Base-by-base conservation (phyloP, 2,797 vertebrate species). In the Cuniculus paca region DNA sequence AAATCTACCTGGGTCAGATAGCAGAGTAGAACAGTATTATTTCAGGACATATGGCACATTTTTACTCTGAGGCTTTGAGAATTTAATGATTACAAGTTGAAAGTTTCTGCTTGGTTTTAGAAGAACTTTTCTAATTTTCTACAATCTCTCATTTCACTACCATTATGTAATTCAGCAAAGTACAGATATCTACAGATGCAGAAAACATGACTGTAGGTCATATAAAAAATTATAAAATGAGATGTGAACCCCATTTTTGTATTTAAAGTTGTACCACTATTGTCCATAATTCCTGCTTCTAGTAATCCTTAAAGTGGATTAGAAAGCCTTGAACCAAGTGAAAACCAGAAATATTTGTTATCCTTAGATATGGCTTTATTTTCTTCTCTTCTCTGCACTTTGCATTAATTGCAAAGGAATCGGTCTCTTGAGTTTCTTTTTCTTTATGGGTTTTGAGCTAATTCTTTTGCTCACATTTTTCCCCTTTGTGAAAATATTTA, bases 401-500 rank as follows among this genome's bases (percentile, higher is more conserved):
- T 80, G 36, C n/a, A 52, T 75, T 91, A 42, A 61, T 14, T 77
- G 68, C 80, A 45, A 36, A 88, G 72, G 4, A 90, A 77, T 10
- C 22, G 60, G 60, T 56, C 52, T 94, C 88, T 56, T 56, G 68
- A 80, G 48, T 45, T 60, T 81, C 34, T 83, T 78, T 39, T 79
- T 72, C 12, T 65, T 78, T 56, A 72, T 97, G 65, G 26, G 11
- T 77, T 95, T 28, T 96, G 74, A 96, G 60, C 80, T 88, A 79
- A 97, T 72, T 95, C 68, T 56, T 84, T 94, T 87, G 90, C 54
- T 90, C 85, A 84, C 26, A 96, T 95, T 94, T 94, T 92, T 74
- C 81, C 58, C 80, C 78, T 97, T 89, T 95, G 61, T 90, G 94
- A 80, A 96, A 92, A 92, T 86, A 95, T 79, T 96, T 95, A 96